Conservation (phyloP, 2,113 vertebrate species). For the Heterotis niloticus region DNA sequence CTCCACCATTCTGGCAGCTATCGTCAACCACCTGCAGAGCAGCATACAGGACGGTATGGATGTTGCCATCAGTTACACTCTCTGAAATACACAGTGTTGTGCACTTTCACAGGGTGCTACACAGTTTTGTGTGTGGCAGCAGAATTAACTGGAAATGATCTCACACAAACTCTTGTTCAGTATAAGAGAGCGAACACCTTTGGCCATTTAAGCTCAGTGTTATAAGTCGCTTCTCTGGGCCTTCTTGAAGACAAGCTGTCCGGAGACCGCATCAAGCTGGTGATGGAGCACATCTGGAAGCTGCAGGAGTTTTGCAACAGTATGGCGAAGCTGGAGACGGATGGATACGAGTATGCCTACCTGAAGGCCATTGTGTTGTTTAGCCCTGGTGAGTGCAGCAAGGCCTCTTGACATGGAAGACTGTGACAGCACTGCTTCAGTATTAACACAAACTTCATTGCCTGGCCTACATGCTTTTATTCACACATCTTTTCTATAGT, state of each 20-base stretch:
- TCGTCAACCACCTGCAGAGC: constrained; percentile 94
- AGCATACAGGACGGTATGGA: constrained; percentile 91
- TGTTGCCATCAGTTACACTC: constrained; percentile 31
- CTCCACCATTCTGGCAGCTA: constrained; percentile 91
- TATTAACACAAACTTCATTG: too few species aligned
- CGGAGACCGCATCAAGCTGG: constrained; percentile 89
- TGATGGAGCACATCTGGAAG: constrained; percentile 99
- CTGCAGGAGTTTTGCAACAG: constrained; percentile 99
- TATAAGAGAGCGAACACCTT: neutral
- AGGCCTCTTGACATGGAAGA: neutral
- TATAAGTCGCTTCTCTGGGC: neutral
- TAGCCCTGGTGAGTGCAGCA: constrained; percentile 82
- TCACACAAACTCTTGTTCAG: neutral
- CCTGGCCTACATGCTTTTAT: too few species aligned
- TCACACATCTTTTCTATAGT: neutral
- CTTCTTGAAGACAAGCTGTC: constrained; percentile 84
- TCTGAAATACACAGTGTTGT: neutral
- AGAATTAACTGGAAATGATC: too few species aligned
- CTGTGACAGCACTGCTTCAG: neutral
- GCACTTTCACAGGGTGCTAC: too few species aligned
- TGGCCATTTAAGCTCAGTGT: neutral
- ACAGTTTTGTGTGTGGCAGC: neutral
- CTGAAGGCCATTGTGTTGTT: constrained; percentile 97
- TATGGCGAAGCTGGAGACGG: constrained; percentile 89
- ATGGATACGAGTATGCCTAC: constrained; percentile 96